Conservation (phyloP, 2,113 vertebrate species). For the Tupaia tana region DNA sequence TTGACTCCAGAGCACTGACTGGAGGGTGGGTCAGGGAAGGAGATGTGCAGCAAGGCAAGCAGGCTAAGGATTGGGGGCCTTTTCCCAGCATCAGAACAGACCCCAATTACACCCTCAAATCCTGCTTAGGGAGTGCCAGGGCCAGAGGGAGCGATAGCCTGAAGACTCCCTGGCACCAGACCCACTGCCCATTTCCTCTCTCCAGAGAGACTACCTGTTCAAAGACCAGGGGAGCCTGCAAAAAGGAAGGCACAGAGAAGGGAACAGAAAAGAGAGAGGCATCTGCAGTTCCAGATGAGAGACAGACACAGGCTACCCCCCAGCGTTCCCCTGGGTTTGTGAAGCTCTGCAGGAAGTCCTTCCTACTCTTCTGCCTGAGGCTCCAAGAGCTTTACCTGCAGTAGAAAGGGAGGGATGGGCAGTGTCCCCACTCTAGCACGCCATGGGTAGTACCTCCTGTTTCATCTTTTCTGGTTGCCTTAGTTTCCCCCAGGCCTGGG, state of each 20-base stretch:
- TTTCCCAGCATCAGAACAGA: neutral
- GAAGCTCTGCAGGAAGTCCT: neutral
- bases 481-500: neutral
- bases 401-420: neutral
- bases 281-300: neutral
- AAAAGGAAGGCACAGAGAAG: neutral
- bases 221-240: neutral
- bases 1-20: neutral
- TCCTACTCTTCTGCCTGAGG: neutral
- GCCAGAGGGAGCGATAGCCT: slow-evolving; percentile 23
- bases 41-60: neutral
- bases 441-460: too few species aligned
- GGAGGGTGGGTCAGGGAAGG: neutral
- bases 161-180: slow-evolving; percentile 47
- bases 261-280: neutral
- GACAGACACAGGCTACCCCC: neutral
- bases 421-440: neutral
- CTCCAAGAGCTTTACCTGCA: neutral
- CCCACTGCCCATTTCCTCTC: slow-evolving; percentile 44
- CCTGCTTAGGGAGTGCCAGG: slow-evolving; percentile 14
- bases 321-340: neutral
- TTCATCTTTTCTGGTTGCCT: neutral
- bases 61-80: neutral
- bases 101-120: neutral
- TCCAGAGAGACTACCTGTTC: neutral